A percentile compares a stretch with the other conserved stretches of the same genome.
phyloP scores from a whole-genome alignment of 1,140 invertebrate genomes.

The Sitobion miscanthi region DNA sequence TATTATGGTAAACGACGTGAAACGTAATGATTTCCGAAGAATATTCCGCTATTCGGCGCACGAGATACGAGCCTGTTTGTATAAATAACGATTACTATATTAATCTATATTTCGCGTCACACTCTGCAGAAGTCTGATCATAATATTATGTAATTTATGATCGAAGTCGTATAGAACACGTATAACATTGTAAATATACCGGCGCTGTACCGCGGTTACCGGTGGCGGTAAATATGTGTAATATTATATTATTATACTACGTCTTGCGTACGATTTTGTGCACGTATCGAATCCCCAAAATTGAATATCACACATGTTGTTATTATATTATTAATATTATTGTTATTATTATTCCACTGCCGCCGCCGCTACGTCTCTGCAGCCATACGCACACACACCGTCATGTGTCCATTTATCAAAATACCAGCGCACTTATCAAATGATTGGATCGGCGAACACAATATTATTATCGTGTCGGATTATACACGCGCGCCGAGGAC shows the following conservation, averaged over 20 bases:
- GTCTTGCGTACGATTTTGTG: not conserved
- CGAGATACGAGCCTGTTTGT: not conserved
- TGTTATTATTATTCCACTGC: not conserved
- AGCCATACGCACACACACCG: not conserved
- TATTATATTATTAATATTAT: not conserved
- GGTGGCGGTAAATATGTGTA: not conserved
- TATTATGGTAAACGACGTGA: not conserved
- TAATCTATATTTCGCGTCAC: not conserved
- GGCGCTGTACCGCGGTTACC: not conserved
- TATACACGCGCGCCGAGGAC: not conserved
- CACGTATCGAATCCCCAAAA: conserved; percentile 8
- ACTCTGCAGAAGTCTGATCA: not conserved
- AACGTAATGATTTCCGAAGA: not conserved
- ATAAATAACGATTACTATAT: not conserved
- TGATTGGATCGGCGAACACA: conserved; percentile 55
- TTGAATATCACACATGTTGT: not conserved
- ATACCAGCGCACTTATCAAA: conserved; percentile 33
- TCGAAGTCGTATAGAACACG: not conserved
- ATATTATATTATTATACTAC: not conserved
- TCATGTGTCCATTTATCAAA: conserved; percentile 51
- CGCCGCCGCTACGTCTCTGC: not conserved
- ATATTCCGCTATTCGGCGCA: not conserved
- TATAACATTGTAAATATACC: not conserved
- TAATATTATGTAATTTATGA: not conserved
- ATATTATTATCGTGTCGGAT: conserved; percentile 52